phyloP scores from a whole-genome alignment of 2,797 vertebrate species.

The Sphaeramia orbicularis region DNA sequence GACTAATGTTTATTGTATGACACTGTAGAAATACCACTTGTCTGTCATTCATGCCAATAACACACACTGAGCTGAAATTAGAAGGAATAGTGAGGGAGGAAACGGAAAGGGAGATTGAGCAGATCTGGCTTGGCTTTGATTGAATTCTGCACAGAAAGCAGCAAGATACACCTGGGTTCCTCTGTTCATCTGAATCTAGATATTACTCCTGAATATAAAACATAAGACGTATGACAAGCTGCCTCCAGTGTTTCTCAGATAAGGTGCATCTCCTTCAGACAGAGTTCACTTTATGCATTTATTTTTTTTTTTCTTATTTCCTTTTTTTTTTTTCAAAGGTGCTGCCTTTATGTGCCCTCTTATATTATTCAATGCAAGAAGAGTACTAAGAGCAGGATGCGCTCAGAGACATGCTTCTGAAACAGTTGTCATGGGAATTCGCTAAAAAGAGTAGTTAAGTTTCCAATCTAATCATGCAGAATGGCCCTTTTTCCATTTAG shows the following conservation, averaged over 20 bases:
- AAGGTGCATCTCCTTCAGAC: slow-evolving; percentile 50
- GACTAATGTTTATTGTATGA: slow-evolving; percentile 46
- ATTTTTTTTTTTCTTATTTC: slow-evolving; percentile 11
- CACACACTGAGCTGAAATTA: slow-evolving; percentile 66
- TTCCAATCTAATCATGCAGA: slow-evolving; percentile 1
- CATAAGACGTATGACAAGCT: slow-evolving; percentile 61
- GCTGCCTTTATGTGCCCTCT: slow-evolving; percentile 24
- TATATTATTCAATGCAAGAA: slow-evolving; percentile 21
- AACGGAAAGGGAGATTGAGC: slow-evolving; percentile 41
- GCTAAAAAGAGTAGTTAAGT: too few species aligned
- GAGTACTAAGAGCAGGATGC: slow-evolving; percentile 5
- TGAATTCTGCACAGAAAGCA: slow-evolving; percentile 72
- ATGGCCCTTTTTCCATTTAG: neutral
- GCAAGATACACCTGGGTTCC: slow-evolving; percentile 76
- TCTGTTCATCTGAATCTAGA: slow-evolving; percentile 70
- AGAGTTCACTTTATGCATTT: slow-evolving; percentile 19
- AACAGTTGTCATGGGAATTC: too few species aligned
- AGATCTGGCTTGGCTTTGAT: slow-evolving; percentile 71
- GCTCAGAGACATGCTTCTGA: slow-evolving; percentile 10
- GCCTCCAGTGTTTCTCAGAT: slow-evolving; percentile 52
- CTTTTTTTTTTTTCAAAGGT: too few species aligned
- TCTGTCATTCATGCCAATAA: slow-evolving; percentile 52
- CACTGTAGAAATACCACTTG: slow-evolving; percentile 28
- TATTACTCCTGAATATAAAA: slow-evolving; percentile 77
- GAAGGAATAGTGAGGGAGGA: slow-evolving; percentile 54